Evolutionary conservation across 2,113 vertebrate genomes (phyloP).

Genomic region (Cheirogaleus medius): DNA sequence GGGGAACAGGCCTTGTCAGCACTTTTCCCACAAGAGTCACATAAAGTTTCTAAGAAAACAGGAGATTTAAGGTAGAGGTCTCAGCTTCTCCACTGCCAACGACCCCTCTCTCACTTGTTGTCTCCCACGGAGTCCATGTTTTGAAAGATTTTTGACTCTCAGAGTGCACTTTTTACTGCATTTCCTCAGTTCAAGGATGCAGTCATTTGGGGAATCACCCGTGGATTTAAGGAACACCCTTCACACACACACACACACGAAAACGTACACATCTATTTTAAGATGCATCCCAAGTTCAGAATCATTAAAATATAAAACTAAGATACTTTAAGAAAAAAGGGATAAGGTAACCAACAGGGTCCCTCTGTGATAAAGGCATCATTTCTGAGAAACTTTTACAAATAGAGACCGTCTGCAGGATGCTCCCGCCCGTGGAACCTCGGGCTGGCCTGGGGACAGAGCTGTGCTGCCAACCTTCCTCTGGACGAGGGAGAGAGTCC

Average conservation of each 20-base stretch:
- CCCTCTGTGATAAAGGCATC: neutral
- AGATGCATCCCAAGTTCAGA: neutral
- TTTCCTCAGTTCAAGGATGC: neutral
- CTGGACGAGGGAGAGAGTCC: fast-evolving
- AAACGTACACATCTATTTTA: neutral
- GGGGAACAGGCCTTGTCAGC: fast-evolving
- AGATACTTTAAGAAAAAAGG: neutral
- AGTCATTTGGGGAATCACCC: neutral
- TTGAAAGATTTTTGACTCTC: neutral
- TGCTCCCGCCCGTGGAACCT: neutral
- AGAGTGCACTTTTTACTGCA: neutral
- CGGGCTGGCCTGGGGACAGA: neutral
- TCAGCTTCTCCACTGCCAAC: neutral
- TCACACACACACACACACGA: neutral
- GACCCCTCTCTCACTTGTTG: neutral
- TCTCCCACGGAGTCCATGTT: neutral
- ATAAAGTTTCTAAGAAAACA: neutral
- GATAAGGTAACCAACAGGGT: neutral
- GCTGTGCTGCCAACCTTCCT: neutral
- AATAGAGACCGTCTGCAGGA: neutral
- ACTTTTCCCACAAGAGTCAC: fast-evolving
- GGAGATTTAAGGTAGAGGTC: neutral
- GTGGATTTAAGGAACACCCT: neutral
- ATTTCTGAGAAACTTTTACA: neutral
- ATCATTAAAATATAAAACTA: neutral